Percentiles rank a stretch among this genome's conserved stretches.
Conservation (phyloP, 2,113 vertebrate genomes). For the Verasper variegatus region DNA sequence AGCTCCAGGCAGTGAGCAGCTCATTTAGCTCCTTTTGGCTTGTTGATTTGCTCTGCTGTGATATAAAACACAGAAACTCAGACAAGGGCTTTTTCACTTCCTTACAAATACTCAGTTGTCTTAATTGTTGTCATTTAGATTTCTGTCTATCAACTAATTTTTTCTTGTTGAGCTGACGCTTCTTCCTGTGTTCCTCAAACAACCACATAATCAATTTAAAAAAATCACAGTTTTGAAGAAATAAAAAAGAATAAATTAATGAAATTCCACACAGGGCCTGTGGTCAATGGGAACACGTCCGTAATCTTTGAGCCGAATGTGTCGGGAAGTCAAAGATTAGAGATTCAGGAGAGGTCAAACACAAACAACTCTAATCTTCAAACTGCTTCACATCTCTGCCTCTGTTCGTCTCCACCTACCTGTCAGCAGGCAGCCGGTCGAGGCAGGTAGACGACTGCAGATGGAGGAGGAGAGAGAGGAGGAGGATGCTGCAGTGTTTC, state of each 20-base stretch:
- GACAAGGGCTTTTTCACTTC: too few species aligned
- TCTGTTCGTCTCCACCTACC: conserved; percentile 38
- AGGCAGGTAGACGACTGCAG: conserved; percentile 18
- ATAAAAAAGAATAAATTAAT: not conserved
- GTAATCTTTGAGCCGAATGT: conserved; percentile 15
- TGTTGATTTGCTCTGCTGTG: too few species aligned
- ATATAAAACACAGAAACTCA: too few species aligned
- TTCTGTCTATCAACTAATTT: not conserved
- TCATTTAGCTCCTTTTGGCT: too few species aligned
- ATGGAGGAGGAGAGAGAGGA: conserved; percentile 34
- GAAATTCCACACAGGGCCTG: not conserved
- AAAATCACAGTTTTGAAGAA: not conserved
- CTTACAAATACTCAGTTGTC: too few species aligned
- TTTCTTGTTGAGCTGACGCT: too few species aligned
- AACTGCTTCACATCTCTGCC: not conserved
- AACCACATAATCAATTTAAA: not conserved
- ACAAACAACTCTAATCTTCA: not conserved
- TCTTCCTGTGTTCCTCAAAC: not conserved
- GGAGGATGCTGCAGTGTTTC: conserved; percentile 46
- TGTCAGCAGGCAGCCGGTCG: conserved; percentile 21
- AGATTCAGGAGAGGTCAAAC: conserved; percentile 12
- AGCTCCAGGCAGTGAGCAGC: too few species aligned
- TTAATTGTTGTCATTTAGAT: not conserved
- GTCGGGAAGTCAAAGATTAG: conserved; percentile 52
- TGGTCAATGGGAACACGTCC: not conserved